Percentiles rank a stretch among this genome's conserved stretches.
These are phyloP conservation scores for Dendrocincla fuliginosa DNA, from an alignment of 2,797 vertebrate species.

Conservation along the genomic window DNA sequence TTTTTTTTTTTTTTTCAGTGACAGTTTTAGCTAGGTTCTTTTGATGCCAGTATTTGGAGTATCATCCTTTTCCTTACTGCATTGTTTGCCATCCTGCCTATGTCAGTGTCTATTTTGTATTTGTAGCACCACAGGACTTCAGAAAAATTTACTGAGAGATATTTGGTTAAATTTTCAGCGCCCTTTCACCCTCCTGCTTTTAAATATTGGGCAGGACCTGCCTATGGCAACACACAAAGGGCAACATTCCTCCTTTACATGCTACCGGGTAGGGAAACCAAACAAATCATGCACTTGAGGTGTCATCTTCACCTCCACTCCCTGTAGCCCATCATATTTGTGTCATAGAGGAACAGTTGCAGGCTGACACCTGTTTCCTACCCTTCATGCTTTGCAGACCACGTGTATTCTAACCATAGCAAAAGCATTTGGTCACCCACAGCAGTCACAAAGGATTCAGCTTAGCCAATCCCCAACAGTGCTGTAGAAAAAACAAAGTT, in stretches of 20 bases:
- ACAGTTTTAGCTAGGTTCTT: not conserved
- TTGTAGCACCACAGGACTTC: not conserved
- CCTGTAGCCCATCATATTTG: not conserved
- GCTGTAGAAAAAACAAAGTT: not conserved
- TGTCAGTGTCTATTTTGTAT: not conserved
- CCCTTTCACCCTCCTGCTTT: fast-evolving
- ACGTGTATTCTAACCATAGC: not conserved
- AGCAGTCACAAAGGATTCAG: not conserved
- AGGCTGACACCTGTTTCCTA: not conserved
- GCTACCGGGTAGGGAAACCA: not conserved
- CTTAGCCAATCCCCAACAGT: not conserved
- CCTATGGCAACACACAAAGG: not conserved
- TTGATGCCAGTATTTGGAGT: not conserved
- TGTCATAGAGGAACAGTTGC: not conserved
- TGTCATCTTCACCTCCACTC: not conserved
- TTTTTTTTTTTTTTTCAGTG: not conserved
- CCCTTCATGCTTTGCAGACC: not conserved
- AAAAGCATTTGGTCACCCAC: not conserved
- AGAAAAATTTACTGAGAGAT: not conserved
- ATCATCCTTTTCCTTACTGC: not conserved
- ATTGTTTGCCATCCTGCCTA: not conserved
- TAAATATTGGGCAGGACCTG: not conserved
- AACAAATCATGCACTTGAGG: not conserved
- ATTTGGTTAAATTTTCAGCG: not conserved
- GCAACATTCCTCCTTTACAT: not conserved